Evolutionary conservation across 2,888 invertebrate genomes (phyloP), one percentile per base, ranked within the genome.

Genomic region (Clivina fossor): DNA sequence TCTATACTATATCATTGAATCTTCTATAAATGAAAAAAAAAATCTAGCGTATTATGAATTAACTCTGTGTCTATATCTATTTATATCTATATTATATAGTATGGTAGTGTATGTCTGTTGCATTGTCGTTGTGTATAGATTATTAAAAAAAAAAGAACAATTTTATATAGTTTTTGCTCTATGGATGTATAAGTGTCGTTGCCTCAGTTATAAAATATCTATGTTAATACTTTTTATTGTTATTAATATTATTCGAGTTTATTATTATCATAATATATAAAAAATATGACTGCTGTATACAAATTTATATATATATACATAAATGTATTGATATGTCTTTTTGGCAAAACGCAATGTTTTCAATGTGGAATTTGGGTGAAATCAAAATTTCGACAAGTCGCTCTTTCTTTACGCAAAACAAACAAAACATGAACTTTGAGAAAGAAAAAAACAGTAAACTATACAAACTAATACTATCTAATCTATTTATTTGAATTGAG

Each of bases 291-390:
- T 48, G 48, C 37, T 50, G 40, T 40, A 50, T 32, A 50, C 38
- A 40, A 40, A 40, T 28, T 50, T 40, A 28, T 40, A 43, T 32
- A n/a, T 33, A 51, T 41, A 22, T 51, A 53, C 35, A 44, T 44
- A 32, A 26, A 53, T 44, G 53, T 54, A 56, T n/a, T 51, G 56
- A 57, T 50, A 60, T 71, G 69, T 71, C 70, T 69, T 71, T 72
- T 71, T 72, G 72, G 72, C 72, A 72, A 71, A 70, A 71, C 72
- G 73, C 71, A 69, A 69, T 70, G 68, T 71, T 68, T 66, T 56
- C 46, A 63, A 69, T 70, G 68, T 71, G 75, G 75, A 75, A 75
- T 75, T 75, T 75, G 75, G 75, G 75, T 75, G 75, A 74, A 73
- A 66, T 69, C 71, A 70, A 69, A 66, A 65, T 67, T 55, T 54